Base-by-base conservation (phyloP, 1,140 invertebrate species). In the Zophobas morio region DNA sequence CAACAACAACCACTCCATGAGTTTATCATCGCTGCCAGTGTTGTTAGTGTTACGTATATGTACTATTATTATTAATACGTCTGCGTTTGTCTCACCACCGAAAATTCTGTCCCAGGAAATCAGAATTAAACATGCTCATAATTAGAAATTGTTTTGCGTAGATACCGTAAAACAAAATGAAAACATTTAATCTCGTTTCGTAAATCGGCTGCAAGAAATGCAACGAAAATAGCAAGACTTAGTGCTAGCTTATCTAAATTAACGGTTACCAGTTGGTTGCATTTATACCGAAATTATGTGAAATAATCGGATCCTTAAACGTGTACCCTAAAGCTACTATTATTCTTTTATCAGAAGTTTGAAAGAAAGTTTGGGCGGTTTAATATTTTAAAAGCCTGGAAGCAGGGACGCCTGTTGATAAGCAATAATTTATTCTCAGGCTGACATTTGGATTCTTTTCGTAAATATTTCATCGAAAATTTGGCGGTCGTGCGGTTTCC, bases 331-430 rank as follows among this genome's bases (percentile, higher is more conserved):
- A 54, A 73, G 71, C 71, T 73, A 56, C 71, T 73, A 73, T 73
- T 73, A 73, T 73, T 73, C 71, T 6, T 73, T 73, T 73, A 73
- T 73, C 71, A 73, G 47, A 54, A 73, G 71, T 73, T 73, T 56
- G 51, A 73, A 73, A 73, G 71, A 73, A 73, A 73, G 71, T 73
- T 73, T 34, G 37, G 56, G 71, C 71, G 49, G 49, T 73, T 73
- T 73, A 73, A 73, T 73, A 73, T 73, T 73, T 73, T 54, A 73
- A 71, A 73, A 56, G 36, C 34, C 71, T 73, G 20, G 49, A 53
- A 54, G 51, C 49, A 53, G 56, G 71, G 71, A 73, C 56, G 71
- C 37, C 71, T 73, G 71, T 73, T 73, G 71, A 73, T 73, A 73
- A 73, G 71, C 46, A 73, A 73, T 73, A 73, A 73, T 73, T 73